Conservation (phyloP, 2,888 invertebrate genomes). For the Anoplius nigerrimus region DNA sequence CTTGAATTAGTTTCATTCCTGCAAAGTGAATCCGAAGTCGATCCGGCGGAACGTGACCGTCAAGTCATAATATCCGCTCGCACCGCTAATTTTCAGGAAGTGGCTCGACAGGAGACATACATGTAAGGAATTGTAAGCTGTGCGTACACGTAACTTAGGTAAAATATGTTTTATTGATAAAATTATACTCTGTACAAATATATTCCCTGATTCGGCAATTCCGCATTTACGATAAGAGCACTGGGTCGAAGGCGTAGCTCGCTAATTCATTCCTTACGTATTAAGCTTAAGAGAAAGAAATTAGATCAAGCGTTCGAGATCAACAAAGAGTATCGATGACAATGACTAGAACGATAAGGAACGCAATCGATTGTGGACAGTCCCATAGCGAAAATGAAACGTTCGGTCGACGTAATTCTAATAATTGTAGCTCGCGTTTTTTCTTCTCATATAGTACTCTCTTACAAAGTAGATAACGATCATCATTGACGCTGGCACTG, state of each 20-base stretch:
- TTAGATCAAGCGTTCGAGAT: slow-evolving; percentile 66
- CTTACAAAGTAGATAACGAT: slow-evolving; percentile 74
- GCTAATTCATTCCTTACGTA: slow-evolving; percentile 24
- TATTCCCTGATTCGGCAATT: slow-evolving; percentile 65
- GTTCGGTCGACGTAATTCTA: slow-evolving; percentile 6
- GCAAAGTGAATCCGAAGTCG: slow-evolving; percentile 61
- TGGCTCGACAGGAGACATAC: neutral
- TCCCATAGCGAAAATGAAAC: neutral
- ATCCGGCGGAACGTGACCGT: slow-evolving; percentile 7
- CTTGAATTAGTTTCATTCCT: slow-evolving; percentile 63
- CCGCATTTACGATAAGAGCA: slow-evolving; percentile 68
- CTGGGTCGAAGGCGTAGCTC: slow-evolving; percentile 55
- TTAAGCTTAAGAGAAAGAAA: slow-evolving; percentile 36
- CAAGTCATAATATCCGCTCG: slow-evolving; percentile 17
- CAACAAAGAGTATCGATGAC: slow-evolving; percentile 48
- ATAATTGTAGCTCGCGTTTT: slow-evolving; percentile 18
- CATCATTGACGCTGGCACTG: neutral
- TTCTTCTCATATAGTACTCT: slow-evolving; percentile 63
- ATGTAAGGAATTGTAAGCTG: neutral
- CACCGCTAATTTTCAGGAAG: neutral
- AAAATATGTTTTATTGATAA: slow-evolving; percentile 73
- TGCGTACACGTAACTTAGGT: slow-evolving; percentile 38
- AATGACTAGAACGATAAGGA: slow-evolving; percentile 72
- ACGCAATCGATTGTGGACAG: slow-evolving; percentile 46
- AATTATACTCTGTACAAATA: slow-evolving; percentile 68